Conservation (phyloP, 2,113 vertebrate genomes). For the Clarias gariepinus region DNA sequence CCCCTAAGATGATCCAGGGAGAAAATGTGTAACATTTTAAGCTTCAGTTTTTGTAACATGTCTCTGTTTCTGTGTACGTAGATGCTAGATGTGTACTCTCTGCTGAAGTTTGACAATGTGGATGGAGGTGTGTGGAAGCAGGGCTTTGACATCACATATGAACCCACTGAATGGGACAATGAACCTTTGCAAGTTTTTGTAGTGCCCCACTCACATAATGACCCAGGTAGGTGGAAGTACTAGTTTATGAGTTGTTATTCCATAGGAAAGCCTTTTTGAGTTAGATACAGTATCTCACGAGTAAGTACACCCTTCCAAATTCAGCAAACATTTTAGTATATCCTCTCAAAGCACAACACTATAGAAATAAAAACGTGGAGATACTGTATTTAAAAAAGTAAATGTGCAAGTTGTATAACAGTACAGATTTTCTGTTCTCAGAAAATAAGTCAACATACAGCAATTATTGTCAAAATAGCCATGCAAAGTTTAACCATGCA, state of each 20-base stretch:
- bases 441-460: too few species aligned
- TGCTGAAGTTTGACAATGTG: constrained; percentile 91
- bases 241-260: not conserved
- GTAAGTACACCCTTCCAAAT: not conserved
- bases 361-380: too few species aligned
- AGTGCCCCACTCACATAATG: constrained; percentile 95
- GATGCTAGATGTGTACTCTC: constrained; percentile 89
- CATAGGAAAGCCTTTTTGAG: not conserved
- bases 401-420: too few species aligned
- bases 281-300: not conserved
- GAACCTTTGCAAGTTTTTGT: constrained; percentile 93
- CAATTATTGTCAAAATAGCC: too few species aligned
- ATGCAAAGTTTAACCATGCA: too few species aligned
- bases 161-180: constrained; percentile 84
- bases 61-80: constrained; percentile 58
- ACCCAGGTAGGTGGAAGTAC: constrained; percentile 82
- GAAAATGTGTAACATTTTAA: constrained; percentile 3
- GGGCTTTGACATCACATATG: constrained; percentile 93
- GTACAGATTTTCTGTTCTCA: too few species aligned
- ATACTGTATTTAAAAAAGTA: too few species aligned
- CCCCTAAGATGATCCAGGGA: not conserved
- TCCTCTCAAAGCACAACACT: too few species aligned
- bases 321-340: not conserved
- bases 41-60: not conserved
- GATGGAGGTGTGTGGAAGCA: constrained; percentile 98